phyloP scores from a whole-genome alignment of 2,888 invertebrate species.

The Ochropleura leucogaster region DNA sequence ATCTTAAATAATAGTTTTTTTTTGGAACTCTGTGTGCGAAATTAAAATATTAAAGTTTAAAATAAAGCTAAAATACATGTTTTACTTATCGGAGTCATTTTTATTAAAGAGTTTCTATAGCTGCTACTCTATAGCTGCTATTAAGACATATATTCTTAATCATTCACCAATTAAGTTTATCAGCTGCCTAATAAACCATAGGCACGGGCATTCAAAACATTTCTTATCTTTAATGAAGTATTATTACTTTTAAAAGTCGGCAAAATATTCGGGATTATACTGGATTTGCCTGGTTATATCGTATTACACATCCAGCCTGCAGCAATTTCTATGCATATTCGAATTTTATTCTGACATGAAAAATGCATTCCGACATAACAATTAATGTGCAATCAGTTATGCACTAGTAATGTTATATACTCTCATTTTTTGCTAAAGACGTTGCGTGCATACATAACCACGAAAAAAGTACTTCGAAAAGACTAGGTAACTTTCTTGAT shows the following conservation, averaged over 20 bases:
- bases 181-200: conserved; percentile 14
- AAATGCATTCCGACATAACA: neutral
- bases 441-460: neutral
- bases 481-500: neutral
- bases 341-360: neutral
- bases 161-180: conserved; percentile 7
- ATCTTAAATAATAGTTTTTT: no score
- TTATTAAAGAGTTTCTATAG: no score
- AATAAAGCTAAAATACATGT: no score
- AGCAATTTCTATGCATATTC: neutral
- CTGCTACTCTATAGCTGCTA: no score
- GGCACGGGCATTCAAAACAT: neutral
- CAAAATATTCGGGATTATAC: neutral
- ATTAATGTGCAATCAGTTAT: neutral
- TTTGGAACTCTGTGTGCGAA: no score
- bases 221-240: neutral
- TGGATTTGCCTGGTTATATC: neutral
- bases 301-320: neutral
- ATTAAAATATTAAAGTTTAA: no score
- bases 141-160: neutral
- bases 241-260: neutral
- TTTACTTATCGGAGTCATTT: no score
- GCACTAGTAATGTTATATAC: neutral
- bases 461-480: neutral
- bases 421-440: rapidly evolving